phyloP scores from a whole-genome alignment of 2,888 invertebrate species.

The Papilio gigon region DNA sequence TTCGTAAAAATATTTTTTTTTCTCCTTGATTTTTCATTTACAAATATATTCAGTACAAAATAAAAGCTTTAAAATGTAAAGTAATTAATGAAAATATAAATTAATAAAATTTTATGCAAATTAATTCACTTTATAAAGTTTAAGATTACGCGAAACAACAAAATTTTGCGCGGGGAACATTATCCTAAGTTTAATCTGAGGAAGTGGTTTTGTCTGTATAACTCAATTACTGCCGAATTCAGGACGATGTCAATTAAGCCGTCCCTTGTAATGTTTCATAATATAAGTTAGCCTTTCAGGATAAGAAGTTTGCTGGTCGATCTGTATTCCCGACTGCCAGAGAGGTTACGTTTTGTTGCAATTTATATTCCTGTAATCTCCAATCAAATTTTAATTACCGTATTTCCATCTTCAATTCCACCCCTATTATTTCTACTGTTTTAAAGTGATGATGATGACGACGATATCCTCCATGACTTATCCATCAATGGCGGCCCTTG shows the following conservation, averaged over 20 bases:
- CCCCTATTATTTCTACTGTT: too few relatives aligned
- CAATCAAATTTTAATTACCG: background rate
- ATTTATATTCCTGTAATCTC: background rate
- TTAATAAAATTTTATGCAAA: background rate
- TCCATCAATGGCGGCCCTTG: too few relatives aligned
- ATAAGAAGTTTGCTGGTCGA: constrained; percentile 17
- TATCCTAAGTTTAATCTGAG: constrained; percentile 47
- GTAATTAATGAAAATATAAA: background rate
- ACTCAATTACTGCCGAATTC: constrained; percentile 49
- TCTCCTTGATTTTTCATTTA: too few relatives aligned
- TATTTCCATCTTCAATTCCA: background rate
- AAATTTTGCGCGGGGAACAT: constrained; percentile 31
- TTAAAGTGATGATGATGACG: too few relatives aligned
- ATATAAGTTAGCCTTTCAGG: constrained; percentile 35
- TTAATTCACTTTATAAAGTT: constrained; percentile 4
- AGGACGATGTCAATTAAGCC: constrained; percentile 51
- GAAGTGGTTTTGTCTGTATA: constrained; percentile 50
- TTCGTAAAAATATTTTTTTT: too few relatives aligned
- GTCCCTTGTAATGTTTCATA: constrained; percentile 47
- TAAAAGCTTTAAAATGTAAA: too few relatives aligned
- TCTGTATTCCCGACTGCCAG: constrained; percentile 1
- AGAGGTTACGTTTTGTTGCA: background rate
- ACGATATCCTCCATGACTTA: too few relatives aligned
- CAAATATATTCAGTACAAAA: too few relatives aligned
- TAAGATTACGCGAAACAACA: constrained; percentile 22